Percentiles rank a stretch among this genome's conserved stretches.
phyloP scores from a whole-genome alignment of 1,140 invertebrate species.

The Bombus terrestris region DNA sequence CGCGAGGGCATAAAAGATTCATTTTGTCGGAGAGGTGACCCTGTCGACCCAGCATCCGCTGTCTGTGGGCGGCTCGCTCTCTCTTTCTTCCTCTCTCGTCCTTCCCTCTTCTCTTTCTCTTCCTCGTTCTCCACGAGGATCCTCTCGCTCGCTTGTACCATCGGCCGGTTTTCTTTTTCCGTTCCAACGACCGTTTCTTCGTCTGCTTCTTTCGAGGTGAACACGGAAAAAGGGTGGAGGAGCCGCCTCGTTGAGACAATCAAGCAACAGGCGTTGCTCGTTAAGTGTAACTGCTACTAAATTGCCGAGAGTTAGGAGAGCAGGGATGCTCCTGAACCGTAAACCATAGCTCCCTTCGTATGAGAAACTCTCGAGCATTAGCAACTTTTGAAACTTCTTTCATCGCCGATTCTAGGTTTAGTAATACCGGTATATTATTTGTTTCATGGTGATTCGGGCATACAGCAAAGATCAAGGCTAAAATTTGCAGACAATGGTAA shows the following conservation, averaged over 20 bases:
- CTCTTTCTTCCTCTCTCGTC: background rate
- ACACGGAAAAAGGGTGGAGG: slow-evolving; percentile 12
- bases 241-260: slow-evolving; percentile 61
- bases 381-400: too few species aligned
- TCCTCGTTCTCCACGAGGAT: background rate
- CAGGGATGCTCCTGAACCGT: too few species aligned
- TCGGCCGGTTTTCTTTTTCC: slow-evolving; percentile 33
- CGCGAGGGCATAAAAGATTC: slow-evolving; percentile 65
- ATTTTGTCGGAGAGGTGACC: slow-evolving; percentile 68
- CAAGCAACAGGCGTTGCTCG: slow-evolving; percentile 49
- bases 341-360: too few species aligned
- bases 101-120: slow-evolving; percentile 5
- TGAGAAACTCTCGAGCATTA: too few species aligned
- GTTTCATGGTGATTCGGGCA: too few species aligned
- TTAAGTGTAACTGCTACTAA: slow-evolving; percentile 57
- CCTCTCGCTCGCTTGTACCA: background rate
- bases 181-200: slow-evolving; percentile 6
- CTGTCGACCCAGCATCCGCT: slow-evolving; percentile 70
- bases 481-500: too few species aligned
- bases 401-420: too few species aligned
- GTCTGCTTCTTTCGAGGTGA: slow-evolving; percentile 35
- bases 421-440: too few species aligned
- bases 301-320: slow-evolving; percentile 61
- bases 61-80: slow-evolving; percentile 60
- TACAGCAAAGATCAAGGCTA: too few species aligned